Evolutionary conservation across 2,888 invertebrate species (phyloP), one percentile per base, ranked within the genome.

Genomic region (Hofmannophila pseudospretella): DNA sequence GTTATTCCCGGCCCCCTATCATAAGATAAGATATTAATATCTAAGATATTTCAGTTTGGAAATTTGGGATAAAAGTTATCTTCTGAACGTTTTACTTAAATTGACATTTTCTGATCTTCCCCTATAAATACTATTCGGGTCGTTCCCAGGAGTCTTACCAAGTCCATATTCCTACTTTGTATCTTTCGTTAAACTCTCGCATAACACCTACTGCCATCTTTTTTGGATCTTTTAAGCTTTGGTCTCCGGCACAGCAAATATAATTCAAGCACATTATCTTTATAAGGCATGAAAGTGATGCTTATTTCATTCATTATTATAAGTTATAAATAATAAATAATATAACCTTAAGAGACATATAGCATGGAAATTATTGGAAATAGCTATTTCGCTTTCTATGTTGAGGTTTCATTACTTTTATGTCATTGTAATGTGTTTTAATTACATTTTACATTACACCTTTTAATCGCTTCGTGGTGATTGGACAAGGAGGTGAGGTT

Each of bases 401-500:
- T 28, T 7, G 35, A n/a, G 14, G 12, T 35, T 22, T 45, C 41
- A 47, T 58, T 50, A 54, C 54, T 60, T 59, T 49, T 43, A 48
- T 65, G 55, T 67, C 8, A 20, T 20, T 57, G 51, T 68, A 63
- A 72, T 68, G 71, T 73, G 68, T 54, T 70, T 64, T 66, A 68
- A 71, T 47, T 62, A 61, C 58, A 52, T 61, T 51, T 50, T n/a
- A n/a, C n/a, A n/a, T n/a, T n/a, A 9, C 27, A 34, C 25, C 9
- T 37, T 22, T 51, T 57, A 47, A 58, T 58, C 48, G 23, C 23
- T n/a, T n/a, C 57, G 58, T 54, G 69, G 66, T 72, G 59, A 44
- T 46, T 71, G 71, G 69, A 44, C 39, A 42, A 81, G 80, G 79
- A 81, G 81, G 81, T 81, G 64, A 80, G 75, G 49, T 42, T 28